Conservation (phyloP, 2,888 invertebrate species). For the Nephrotoma appendiculata region DNA sequence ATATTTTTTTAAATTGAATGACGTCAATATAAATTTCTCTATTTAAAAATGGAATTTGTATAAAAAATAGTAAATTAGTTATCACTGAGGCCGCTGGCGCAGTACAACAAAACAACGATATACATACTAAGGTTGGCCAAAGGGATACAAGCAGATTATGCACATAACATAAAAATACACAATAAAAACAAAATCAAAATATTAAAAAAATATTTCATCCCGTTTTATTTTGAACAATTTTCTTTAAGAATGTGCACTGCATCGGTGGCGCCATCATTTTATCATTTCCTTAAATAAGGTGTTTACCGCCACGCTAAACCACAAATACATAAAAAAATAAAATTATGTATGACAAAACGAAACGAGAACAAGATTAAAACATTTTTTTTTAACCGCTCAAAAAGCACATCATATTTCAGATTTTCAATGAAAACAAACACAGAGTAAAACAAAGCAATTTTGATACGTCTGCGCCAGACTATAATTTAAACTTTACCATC, state of each 20-base stretch:
- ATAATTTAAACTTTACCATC: too few relatives aligned
- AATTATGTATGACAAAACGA: not conserved
- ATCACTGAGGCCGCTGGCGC: not conserved
- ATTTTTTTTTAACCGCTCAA: not conserved
- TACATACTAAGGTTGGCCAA: not conserved
- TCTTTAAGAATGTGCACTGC: not conserved
- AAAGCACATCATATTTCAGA: not conserved
- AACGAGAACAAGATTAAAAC: not conserved
- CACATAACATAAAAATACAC: not conserved
- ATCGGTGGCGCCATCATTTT: slow-evolving; percentile 1
- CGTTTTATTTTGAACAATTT: not conserved
- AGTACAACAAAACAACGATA: not conserved
- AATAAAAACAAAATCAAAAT: not conserved
- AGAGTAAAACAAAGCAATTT: not conserved
- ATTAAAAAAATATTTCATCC: not conserved
- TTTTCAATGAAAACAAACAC: not conserved
- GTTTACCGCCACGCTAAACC: slow-evolving; percentile 3
- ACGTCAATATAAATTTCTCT: not conserved
- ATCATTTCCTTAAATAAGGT: slow-evolving; percentile 2
- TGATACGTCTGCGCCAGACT: too few relatives aligned
- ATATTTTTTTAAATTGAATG: not conserved
- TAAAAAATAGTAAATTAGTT: not conserved
- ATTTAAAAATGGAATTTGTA: not conserved
- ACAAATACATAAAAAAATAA: not conserved
- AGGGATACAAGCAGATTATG: not conserved